phyloP scores from a whole-genome alignment of 2,888 invertebrate genomes.

The Chelonus formosanus region DNA sequence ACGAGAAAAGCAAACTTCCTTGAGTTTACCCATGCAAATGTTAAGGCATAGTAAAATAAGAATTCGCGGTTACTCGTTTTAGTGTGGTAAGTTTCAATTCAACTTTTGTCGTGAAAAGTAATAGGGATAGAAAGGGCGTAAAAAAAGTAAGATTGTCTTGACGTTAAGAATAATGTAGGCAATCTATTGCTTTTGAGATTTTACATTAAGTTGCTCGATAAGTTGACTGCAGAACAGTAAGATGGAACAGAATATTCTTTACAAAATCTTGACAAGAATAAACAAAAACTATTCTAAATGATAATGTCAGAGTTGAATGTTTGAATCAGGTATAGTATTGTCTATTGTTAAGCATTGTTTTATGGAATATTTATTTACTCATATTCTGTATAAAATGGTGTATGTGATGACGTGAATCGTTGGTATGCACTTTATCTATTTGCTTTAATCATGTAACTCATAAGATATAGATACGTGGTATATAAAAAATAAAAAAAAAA shows the following conservation, averaged over 20 bases:
- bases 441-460: no score
- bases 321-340: no score
- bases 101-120: slow-evolving; percentile 40
- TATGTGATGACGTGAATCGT: no score
- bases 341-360: no score
- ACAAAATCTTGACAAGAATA: slow-evolving; percentile 15
- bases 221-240: no score
- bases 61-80: slow-evolving; percentile 29
- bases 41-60: slow-evolving; percentile 20
- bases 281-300: slow-evolving; percentile 53
- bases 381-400: no score
- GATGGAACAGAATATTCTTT: no score
- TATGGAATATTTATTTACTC: no score
- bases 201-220: no score
- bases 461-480: no score
- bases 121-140: slow-evolving; percentile 4
- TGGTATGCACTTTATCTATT: no score
- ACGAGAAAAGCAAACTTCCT: slow-evolving; percentile 40
- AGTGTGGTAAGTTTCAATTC: slow-evolving; percentile 49
- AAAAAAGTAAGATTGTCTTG: slow-evolving; percentile 27
- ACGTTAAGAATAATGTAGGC: slow-evolving; percentile 27
- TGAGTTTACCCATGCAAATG: slow-evolving; percentile 47
- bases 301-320: slow-evolving; percentile 49
- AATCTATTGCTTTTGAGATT: no score
- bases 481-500: slow-evolving; percentile 14